Conservation (phyloP, 2,797 vertebrate genomes). For the Acrossocheilus fasciatus region DNA sequence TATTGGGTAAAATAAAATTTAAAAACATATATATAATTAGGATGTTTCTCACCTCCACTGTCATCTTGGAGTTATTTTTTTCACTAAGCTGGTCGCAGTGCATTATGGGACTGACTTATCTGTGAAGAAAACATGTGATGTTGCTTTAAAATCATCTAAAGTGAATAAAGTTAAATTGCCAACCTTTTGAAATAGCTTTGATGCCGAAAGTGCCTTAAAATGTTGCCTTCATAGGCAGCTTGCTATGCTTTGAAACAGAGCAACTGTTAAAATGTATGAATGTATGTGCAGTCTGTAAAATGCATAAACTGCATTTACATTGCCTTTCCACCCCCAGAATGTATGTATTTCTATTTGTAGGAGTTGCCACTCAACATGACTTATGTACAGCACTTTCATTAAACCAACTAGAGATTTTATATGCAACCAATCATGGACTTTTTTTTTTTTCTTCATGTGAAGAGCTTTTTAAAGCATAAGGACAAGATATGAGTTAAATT, state of each 20-base stretch:
- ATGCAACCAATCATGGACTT: slow-evolving; percentile 4
- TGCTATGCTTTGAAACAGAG: neutral
- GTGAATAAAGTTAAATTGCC: neutral
- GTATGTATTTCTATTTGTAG: neutral
- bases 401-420: neutral
- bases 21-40: neutral
- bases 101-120: neutral
- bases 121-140: neutral
- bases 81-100: neutral
- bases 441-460: neutral
- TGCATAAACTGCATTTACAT: neutral
- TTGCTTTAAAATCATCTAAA: neutral
- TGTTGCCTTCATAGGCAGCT: neutral
- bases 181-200: neutral
- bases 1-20: neutral
- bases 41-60: neutral
- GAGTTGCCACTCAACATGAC: neutral
- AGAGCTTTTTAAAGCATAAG: slow-evolving; percentile 8
- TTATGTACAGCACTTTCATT: slow-evolving; percentile 13
- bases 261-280: neutral
- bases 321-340: neutral
- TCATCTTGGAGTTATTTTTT: neutral
- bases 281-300: neutral
- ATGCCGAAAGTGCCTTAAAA: neutral
- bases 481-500: slow-evolving; percentile 12